phyloP scores from a whole-genome alignment of 2,888 invertebrate genomes.

The Macrosiphum euphorbiae region DNA sequence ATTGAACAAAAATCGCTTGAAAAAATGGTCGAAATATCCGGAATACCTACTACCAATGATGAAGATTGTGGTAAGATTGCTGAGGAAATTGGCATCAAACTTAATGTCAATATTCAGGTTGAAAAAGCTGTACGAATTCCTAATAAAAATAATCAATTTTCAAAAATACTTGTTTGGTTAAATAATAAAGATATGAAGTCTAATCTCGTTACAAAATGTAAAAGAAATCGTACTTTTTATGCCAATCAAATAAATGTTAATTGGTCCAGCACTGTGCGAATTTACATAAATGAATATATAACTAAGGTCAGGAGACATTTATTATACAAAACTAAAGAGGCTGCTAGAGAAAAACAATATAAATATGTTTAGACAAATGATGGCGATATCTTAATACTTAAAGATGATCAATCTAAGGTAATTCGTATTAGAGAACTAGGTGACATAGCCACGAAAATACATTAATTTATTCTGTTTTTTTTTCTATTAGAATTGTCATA shows the following conservation, averaged over 20 bases:
- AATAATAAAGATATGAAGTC: constrained; percentile 14
- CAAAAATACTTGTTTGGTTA: constrained; percentile 10
- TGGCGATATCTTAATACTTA: neutral
- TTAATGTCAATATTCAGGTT: neutral
- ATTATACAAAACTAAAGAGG: neutral
- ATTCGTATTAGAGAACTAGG: constrained; percentile 3
- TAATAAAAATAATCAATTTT: neutral
- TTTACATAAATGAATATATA: constrained; percentile 29
- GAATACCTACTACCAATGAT: neutral
- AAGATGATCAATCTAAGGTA: constrained; percentile 12
- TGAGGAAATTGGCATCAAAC: neutral
- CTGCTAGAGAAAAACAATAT: constrained; percentile 15
- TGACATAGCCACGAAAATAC: constrained; percentile 18
- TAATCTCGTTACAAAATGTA: constrained; percentile 22
- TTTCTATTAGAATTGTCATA: neutral
- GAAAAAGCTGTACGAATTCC: constrained; percentile 14
- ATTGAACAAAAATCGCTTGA: neutral
- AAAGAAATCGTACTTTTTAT: no score
- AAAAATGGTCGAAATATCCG: neutral
- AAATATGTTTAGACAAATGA: constrained; percentile 24
- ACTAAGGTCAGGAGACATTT: constrained; percentile 18
- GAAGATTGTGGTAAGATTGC: neutral
- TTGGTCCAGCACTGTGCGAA: neutral
- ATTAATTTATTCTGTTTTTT: neutral
- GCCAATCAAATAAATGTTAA: neutral